These are phyloP conservation scores for Lepeophtheirus nordmannii DNA, from an alignment of 2,888 invertebrate genomes.

Conservation along the genomic window DNA sequence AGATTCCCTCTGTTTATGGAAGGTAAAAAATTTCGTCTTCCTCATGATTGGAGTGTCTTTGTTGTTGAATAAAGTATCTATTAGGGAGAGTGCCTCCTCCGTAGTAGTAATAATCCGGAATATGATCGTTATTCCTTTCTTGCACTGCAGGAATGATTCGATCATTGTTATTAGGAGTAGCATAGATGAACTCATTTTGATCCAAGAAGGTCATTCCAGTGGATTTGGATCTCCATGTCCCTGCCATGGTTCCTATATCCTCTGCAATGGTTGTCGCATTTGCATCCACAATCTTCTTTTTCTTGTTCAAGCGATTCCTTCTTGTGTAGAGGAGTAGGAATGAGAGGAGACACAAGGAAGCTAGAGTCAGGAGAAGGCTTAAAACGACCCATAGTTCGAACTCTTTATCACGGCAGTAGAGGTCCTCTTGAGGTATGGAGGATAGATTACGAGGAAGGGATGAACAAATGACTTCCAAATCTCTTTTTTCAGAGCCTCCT, in stretches of 20 bases:
- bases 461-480: not conserved
- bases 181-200: not conserved
- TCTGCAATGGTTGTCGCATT: not conserved
- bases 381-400: not conserved
- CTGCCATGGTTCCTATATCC: not conserved
- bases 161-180: not conserved
- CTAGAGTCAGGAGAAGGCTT: not conserved
- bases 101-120: not conserved
- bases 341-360: not conserved
- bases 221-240: not conserved
- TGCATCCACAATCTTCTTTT: not conserved
- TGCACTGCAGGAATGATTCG: not conserved
- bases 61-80: not conserved
- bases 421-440: not conserved
- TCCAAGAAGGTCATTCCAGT: not conserved
- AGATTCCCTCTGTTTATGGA: no score
- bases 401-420: not conserved
- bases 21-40: not conserved
- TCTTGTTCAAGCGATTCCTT: not conserved
- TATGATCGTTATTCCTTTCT: not conserved
- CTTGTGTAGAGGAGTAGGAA: not conserved
- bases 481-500: no score
- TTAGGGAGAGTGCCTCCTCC: not conserved
- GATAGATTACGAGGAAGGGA: not conserved
- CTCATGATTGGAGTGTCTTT: constrained; percentile 4